phyloP scores from a whole-genome alignment of 2,888 invertebrate genomes.

The Boloria euphrosyne region DNA sequence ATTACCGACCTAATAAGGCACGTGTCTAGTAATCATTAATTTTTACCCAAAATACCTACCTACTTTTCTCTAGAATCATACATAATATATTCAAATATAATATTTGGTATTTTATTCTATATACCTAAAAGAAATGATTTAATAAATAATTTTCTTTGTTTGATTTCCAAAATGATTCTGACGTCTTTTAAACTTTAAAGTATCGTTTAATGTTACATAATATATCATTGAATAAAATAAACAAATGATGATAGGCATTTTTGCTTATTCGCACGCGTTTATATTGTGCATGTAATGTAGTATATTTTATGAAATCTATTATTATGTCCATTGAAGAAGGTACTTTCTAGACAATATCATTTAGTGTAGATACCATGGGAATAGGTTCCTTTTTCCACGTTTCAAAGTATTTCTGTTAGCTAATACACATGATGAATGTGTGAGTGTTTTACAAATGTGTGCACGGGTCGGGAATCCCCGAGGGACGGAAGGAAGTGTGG shows the following conservation, averaged over 20 bases:
- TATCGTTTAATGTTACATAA: no score
- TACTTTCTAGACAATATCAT: slow-evolving; percentile 46
- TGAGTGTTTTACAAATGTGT: slow-evolving; percentile 54
- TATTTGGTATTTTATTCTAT: no score
- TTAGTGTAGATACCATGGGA: slow-evolving; percentile 47
- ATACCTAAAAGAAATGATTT: no score
- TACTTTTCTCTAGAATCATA: background rate
- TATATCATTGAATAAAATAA: no score
- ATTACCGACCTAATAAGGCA: slow-evolving; percentile 13
- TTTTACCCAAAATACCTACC: background rate
- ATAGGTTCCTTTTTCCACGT: slow-evolving; percentile 52
- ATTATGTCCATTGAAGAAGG: background rate
- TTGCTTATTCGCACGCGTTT: background rate
- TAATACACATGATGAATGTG: slow-evolving; percentile 42
- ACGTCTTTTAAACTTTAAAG: no score
- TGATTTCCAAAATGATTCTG: no score
- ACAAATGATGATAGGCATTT: background rate
- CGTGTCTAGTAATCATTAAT: background rate
- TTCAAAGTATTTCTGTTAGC: slow-evolving; percentile 41
- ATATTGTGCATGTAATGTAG: background rate
- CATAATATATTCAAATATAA: no score
- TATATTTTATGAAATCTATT: slow-evolving; percentile 6
- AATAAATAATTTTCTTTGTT: no score
- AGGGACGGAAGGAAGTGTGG: slow-evolving; percentile 76
- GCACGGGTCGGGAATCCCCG: slow-evolving; percentile 66